Base-by-base conservation (phyloP, 2,888 invertebrate genomes). In the Zaprionus lineosus region DNA sequence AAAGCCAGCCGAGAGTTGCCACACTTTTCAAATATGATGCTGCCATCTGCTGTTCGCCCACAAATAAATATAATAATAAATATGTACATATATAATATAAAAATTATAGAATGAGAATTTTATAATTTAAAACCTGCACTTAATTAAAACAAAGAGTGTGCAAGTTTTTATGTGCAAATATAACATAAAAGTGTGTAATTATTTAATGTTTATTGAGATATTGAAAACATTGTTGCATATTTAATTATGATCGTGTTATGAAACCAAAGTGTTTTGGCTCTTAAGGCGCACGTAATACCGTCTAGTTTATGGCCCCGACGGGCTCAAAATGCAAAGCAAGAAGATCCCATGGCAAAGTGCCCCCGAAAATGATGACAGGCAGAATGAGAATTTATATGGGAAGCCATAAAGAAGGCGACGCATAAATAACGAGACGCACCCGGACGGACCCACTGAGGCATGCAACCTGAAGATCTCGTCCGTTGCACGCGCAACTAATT, bases 301-400 rank as follows among this genome's bases (percentile, higher is more conserved):
- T 31, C 37, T 47, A 39, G 58, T 71, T 68, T 68, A 68, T 71
- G 66, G 70, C 50, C 36, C 7, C 57, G 72, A 39, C 18, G 16
- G 15, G 65, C 43, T 48, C 34, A 26, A 70, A 64, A 64, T 71
- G 56, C 66, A 44, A 18, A 47, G 41, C 50, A 19, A 18, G 21
- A 39, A 61, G 44, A 39, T 14, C 26, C 19, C 34, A 21, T 31
- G 36, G 41, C 16, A 19, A 44, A 41, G n/a, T 67, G 65, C 68
- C 34, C 5, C 55, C 53, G 46, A 72, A 59, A 84, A 74, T 57
- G 77, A 69, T 81, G 86, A 79, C 86, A 79, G 55, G 41, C 82
- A 44, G 48, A 81, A 81, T 86, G 84, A 77, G 64, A 86, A 81
- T 81, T 81, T 81, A 81, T 81, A 84, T 81, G 79, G 62, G 86